Percentiles rank a stretch among this genome's conserved stretches.
These are phyloP conservation scores for Temnopleurus reevesii DNA, from an alignment of 53 echinoderm and acorn worm genomes.

Conservation along the genomic window DNA sequence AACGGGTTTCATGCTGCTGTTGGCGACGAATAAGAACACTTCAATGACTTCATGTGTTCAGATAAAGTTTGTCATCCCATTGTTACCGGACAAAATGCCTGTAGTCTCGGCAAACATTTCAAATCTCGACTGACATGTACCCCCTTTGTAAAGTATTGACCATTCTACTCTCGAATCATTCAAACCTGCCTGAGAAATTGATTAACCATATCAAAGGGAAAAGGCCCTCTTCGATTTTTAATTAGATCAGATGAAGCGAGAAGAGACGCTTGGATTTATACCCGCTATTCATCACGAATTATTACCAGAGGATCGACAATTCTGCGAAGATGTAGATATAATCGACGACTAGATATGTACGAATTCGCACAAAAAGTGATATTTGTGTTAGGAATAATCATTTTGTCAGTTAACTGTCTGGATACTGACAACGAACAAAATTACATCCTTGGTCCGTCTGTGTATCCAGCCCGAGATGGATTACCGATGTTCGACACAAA, in stretches of 20 bases:
- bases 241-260: background rate
- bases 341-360: background rate
- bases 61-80: background rate
- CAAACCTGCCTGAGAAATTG: background rate
- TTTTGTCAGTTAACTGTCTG: background rate
- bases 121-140: background rate
- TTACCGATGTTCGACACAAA: background rate
- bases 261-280: background rate
- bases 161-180: background rate
- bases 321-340: background rate
- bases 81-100: background rate
- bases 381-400: background rate
- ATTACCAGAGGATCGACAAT: background rate
- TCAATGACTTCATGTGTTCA: background rate
- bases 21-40: background rate
- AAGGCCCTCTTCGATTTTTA: background rate
- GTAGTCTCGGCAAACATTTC: background rate
- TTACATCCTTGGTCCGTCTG: background rate
- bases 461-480: background rate
- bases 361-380: background rate
- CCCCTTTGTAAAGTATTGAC: background rate
- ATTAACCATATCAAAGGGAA: background rate
- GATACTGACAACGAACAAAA: background rate
- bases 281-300: background rate
- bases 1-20: background rate